These are phyloP conservation scores for Callorhinus ursinus DNA, from an alignment of 2,113 vertebrate genomes.

Conservation along the genomic window DNA sequence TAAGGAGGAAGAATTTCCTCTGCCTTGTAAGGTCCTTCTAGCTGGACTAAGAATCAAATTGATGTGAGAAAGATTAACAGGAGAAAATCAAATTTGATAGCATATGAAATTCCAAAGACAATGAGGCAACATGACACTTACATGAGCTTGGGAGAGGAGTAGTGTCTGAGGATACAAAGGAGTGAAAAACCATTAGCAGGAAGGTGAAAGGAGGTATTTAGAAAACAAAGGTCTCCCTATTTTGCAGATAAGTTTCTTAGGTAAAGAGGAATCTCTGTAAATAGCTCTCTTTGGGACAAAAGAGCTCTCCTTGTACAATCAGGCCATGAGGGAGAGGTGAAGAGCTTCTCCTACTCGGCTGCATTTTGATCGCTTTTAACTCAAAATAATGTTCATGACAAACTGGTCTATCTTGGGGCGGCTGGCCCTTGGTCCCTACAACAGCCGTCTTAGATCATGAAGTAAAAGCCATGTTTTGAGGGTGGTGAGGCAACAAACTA, in stretches of 20 bases:
- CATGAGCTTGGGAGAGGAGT: not conserved
- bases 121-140: not conserved
- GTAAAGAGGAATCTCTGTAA: not conserved
- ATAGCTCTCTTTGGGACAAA: not conserved
- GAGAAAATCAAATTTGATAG: not conserved
- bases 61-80: not conserved
- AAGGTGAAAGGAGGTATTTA: not conserved
- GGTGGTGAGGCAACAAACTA: not conserved
- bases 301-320: not conserved
- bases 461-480: not conserved
- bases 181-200: not conserved
- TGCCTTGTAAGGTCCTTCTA: not conserved
- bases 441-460: not conserved
- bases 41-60: not conserved
- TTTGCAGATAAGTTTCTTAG: not conserved
- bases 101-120: not conserved
- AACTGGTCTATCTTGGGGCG: not conserved
- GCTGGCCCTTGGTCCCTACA: not conserved
- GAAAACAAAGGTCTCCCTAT: not conserved
- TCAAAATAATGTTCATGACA: not conserved
- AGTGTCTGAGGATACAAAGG: not conserved
- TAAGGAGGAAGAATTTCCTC: not conserved
- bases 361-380: not conserved
- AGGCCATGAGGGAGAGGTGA: not conserved
- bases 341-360: not conserved